phyloP scores from a whole-genome alignment of 2,797 vertebrate species.

The Octomys mimax region DNA sequence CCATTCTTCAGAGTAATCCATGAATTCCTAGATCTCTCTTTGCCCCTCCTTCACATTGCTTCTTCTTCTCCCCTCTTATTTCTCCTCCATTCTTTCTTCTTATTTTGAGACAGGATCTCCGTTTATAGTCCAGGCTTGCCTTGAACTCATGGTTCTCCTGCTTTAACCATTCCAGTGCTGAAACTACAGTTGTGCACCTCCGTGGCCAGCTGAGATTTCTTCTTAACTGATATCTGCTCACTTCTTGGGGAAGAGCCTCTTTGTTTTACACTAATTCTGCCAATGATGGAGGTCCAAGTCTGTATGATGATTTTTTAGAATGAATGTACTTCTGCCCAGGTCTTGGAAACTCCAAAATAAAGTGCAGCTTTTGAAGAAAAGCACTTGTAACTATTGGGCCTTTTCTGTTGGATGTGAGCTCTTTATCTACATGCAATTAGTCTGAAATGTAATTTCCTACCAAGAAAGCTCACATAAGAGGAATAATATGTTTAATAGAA shows the following conservation, averaged over 20 bases:
- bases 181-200: neutral
- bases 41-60: too few relatives aligned
- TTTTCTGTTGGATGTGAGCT: constrained; percentile 5
- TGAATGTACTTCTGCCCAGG: constrained; percentile 29
- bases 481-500: neutral
- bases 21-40: neutral
- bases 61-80: neutral
- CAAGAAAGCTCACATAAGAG: neutral
- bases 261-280: neutral
- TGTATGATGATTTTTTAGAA: constrained; percentile 53
- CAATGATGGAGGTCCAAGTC: neutral
- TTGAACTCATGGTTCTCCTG: neutral
- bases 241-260: neutral
- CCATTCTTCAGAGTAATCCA: neutral
- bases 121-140: neutral
- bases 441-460: constrained; percentile 38
- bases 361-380: constrained; percentile 35
- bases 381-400: neutral
- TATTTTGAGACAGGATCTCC: neutral
- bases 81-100: neutral
- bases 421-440: constrained; percentile 26
- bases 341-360: neutral
- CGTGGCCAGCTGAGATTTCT: neutral
- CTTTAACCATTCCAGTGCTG: neutral
- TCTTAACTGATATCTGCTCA: neutral